A percentile compares a stretch with the other conserved stretches of the same genome.
phyloP scores from a whole-genome alignment of 1,140 invertebrate genomes.

The Mercenaria mercenaria region DNA sequence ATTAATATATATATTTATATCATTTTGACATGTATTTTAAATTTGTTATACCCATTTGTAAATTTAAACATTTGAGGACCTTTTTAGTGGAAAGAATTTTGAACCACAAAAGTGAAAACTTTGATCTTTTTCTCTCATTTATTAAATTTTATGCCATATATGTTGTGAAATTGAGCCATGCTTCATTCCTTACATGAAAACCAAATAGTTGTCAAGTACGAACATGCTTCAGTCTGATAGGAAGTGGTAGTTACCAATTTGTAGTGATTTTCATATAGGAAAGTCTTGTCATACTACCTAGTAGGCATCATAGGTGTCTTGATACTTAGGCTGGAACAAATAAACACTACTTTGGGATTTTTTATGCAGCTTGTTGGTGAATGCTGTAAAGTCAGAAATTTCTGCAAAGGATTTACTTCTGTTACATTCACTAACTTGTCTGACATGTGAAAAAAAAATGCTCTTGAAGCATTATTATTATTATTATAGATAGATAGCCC shows the following conservation, averaged over 20 bases:
- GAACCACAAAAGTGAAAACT: background rate
- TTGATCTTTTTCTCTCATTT: slow-evolving; percentile 19
- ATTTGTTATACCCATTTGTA: slow-evolving; percentile 28
- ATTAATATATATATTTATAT: background rate
- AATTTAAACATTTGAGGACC: slow-evolving; percentile 6
- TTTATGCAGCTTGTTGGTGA: too few relatives aligned
- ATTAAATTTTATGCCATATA: background rate
- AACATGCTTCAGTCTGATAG: too few relatives aligned
- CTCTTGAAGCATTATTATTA: too few relatives aligned
- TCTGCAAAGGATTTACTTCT: too few relatives aligned
- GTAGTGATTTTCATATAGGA: background rate
- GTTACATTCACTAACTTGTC: too few relatives aligned
- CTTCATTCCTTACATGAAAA: slow-evolving; percentile 31
- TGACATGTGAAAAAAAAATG: too few relatives aligned
- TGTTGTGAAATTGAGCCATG: slow-evolving; percentile 40
- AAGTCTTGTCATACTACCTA: too few relatives aligned
- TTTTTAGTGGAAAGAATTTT: slow-evolving; percentile 3
- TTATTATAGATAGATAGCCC: too few relatives aligned
- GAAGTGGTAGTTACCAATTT: background rate
- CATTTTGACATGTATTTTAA: slow-evolving; percentile 17
- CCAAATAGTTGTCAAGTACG: background rate
- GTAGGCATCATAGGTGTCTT: too few relatives aligned
- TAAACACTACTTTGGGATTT: too few relatives aligned
- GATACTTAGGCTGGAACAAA: too few relatives aligned
- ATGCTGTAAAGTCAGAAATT: too few relatives aligned